phyloP scores from a whole-genome alignment of 2,797 vertebrate genomes.

The Lemur catta region DNA sequence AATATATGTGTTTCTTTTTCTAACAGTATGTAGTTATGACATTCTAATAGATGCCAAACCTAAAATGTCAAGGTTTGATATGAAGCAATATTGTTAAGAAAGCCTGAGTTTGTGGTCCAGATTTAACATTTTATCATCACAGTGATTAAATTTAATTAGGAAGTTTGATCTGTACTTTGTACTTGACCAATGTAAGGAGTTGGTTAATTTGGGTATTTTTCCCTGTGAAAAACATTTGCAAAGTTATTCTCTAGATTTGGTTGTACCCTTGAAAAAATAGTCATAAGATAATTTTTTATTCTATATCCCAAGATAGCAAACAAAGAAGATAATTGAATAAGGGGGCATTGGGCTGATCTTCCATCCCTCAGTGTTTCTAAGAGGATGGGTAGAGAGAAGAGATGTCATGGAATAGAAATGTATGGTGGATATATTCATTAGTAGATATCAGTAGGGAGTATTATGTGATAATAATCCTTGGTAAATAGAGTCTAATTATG shows the following conservation, averaged over 20 bases:
- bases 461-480: neutral
- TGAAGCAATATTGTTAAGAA: neutral
- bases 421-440: neutral
- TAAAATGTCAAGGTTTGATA: neutral
- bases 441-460: neutral
- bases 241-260: neutral
- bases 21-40: neutral
- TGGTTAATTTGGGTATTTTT: neutral
- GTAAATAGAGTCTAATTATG: neutral
- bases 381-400: neutral
- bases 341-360: neutral
- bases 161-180: neutral
- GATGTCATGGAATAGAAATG: neutral
- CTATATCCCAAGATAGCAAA: neutral
- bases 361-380: neutral
- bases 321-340: neutral
- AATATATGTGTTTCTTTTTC: neutral
- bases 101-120: neutral
- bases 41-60: neutral
- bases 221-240: neutral
- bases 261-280: neutral
- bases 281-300: neutral
- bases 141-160: neutral
- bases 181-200: neutral
- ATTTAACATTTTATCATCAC: constrained; percentile 10